Percentiles rank a stretch among this genome's conserved stretches.
Conservation (phyloP, 2,113 vertebrate species). For the Chauna torquata region DNA sequence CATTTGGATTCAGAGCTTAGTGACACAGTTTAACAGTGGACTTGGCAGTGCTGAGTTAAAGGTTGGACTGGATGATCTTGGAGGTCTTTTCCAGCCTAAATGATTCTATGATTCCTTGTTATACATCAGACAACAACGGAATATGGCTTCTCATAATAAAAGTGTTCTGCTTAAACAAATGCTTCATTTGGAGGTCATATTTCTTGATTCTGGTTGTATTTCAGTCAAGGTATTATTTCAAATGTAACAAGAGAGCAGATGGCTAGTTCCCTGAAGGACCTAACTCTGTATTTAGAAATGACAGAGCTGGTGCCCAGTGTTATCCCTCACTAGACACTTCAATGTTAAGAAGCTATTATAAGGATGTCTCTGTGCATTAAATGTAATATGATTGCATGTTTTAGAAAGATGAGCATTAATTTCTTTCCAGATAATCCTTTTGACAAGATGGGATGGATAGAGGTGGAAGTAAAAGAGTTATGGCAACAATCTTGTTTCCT, state of each 20-base stretch:
- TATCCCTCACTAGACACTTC: not conserved
- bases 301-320: accelerated
- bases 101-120: not conserved
- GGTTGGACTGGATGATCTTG: no score
- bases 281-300: not conserved
- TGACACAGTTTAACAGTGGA: no score
- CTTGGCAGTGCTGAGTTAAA: no score
- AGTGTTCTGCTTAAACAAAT: not conserved
- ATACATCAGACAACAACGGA: not conserved
- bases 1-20: no score
- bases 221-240: not conserved
- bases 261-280: not conserved
- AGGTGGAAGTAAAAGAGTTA: not conserved
- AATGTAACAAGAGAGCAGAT: not conserved
- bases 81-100: no score
- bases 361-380: not conserved
- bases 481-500: not conserved
- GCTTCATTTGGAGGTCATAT: not conserved
- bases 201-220: not conserved
- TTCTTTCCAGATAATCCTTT: not conserved
- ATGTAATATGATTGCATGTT: not conserved
- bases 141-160: not conserved
- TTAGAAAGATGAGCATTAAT: not conserved
- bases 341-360: not conserved
- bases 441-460: not conserved